phyloP scores from a whole-genome alignment of 2,888 invertebrate species.

The Synergus japonicus region DNA sequence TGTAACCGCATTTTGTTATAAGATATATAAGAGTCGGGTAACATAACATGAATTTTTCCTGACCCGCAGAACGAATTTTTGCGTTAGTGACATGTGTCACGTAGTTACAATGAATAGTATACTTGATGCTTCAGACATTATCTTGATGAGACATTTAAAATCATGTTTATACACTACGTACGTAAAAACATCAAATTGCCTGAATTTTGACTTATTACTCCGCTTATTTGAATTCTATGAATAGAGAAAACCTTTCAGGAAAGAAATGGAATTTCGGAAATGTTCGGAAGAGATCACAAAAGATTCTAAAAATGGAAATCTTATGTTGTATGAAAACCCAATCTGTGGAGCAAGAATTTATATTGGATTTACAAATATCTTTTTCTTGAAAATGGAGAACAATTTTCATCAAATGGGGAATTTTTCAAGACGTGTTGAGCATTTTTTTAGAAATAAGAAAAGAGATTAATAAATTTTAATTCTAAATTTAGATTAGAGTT shows the following conservation, averaged over 20 bases:
- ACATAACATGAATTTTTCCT: conserved; percentile 12
- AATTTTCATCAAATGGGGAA: background rate
- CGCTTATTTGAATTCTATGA: conserved; percentile 16
- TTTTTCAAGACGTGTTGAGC: background rate
- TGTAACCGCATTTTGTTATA: background rate
- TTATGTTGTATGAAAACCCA: background rate
- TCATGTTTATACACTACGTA: too few species aligned
- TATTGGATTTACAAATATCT: background rate
- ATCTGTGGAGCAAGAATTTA: background rate
- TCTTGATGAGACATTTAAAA: too few species aligned
- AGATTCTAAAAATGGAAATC: background rate
- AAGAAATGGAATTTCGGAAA: conserved; percentile 10
- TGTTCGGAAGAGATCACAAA: background rate
- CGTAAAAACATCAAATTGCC: too few species aligned
- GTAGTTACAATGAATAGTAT: too few species aligned
- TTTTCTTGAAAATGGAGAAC: background rate
- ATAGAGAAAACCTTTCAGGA: conserved; percentile 1
- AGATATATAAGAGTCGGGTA: background rate
- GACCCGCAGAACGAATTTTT: conserved; percentile 30
- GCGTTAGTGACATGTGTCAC: conserved; percentile 30
- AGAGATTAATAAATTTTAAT: background rate
- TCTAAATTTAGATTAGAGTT: background rate
- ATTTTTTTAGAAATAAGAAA: background rate
- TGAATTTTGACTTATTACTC: background rate
- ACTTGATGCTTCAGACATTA: too few species aligned